A percentile compares a stretch with the other conserved stretches of the same genome.
phyloP scores from a whole-genome alignment of 2,888 invertebrate species.

The Cheilosia variabilis region DNA sequence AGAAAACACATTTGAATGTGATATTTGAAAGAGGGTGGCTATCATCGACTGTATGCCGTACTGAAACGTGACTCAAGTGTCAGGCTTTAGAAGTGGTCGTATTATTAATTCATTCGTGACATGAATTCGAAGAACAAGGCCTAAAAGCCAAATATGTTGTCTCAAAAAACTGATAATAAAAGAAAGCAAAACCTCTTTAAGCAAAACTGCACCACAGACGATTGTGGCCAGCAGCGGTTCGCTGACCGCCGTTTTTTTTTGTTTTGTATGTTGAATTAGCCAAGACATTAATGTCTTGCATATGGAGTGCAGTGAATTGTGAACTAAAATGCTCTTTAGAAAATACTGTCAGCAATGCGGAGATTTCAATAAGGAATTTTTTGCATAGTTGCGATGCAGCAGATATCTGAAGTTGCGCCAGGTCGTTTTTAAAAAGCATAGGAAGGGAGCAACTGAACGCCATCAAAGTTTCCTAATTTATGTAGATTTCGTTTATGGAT shows the following conservation, averaged over 20 bases:
- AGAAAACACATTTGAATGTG: constrained; percentile 31
- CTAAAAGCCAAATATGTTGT: constrained; percentile 4
- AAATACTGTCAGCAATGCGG: neutral
- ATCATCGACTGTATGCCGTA: constrained; percentile 13
- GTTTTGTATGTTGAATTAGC: neutral
- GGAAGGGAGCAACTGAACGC: too few species aligned
- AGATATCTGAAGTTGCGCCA: neutral
- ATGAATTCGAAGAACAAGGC: constrained; percentile 12
- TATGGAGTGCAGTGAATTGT: neutral
- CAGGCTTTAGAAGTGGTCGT: constrained; percentile 9
- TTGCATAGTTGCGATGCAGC: neutral
- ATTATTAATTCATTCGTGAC: constrained; percentile 47
- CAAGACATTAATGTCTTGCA: neutral
- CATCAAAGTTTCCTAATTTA: too few species aligned
- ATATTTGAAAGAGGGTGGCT: constrained; percentile 34
- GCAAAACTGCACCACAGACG: constrained; percentile 29
- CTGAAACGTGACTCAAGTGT: constrained; percentile 46
- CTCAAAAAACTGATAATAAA: constrained; percentile 13
- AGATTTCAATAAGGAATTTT: neutral
- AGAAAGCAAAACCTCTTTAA: constrained; percentile 11
- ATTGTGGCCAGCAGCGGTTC: constrained; percentile 17
- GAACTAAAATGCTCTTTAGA: neutral
- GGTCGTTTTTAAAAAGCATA: too few species aligned
- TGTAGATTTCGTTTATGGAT: too few species aligned
- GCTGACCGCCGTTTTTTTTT: constrained; percentile 25